These are phyloP conservation scores for Bos indicus DNA, from an alignment of 2,113 vertebrate genomes.

Conservation along the genomic window DNA sequence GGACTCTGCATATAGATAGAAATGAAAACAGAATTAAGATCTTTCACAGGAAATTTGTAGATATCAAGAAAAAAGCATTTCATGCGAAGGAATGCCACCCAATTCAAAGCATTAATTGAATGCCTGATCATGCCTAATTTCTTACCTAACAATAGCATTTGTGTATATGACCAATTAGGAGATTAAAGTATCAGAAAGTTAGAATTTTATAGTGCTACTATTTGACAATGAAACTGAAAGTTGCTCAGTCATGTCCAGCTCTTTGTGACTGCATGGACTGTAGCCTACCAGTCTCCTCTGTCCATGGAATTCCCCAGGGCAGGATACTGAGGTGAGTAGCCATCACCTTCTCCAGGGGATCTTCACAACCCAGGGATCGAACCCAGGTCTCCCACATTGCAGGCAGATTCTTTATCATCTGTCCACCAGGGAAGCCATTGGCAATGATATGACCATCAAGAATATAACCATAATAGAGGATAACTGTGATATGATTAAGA, in stretches of 20 bases:
- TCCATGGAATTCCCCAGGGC: not conserved
- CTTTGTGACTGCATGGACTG: not conserved
- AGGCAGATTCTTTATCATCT: not conserved
- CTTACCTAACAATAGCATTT: not conserved
- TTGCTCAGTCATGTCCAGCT: not conserved
- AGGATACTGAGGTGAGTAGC: not conserved
- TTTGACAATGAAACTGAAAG: not conserved
- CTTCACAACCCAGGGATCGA: not conserved
- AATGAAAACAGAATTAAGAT: not conserved
- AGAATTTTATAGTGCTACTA: not conserved
- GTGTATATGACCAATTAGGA: not conserved
- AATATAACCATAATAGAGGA: not conserved
- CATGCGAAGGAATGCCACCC: not conserved
- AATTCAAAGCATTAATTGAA: not conserved
- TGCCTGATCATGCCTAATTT: not conserved
- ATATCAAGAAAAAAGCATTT: not conserved
- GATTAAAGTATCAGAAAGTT: not conserved
- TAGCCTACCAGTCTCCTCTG: not conserved
- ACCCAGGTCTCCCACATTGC: not conserved
- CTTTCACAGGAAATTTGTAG: not conserved
- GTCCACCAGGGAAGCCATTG: not conserved
- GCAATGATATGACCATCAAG: not conserved
- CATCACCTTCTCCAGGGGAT: not conserved
- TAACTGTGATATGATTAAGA: not conserved
- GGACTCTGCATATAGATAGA: not conserved